phyloP scores from a whole-genome alignment of 1,140 invertebrate genomes.

The Papilio aristodemus region DNA sequence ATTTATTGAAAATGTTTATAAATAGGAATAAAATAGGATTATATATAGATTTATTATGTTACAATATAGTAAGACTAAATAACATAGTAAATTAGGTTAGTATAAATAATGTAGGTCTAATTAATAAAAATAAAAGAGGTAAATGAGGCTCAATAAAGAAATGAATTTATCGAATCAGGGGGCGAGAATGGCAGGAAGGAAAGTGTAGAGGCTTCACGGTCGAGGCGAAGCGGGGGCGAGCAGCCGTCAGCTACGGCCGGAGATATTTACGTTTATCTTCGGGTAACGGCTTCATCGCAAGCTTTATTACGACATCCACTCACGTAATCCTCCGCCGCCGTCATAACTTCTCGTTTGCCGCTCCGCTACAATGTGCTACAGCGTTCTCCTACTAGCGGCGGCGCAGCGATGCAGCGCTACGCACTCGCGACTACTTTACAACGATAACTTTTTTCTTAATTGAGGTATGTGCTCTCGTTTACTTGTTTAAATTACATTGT shows the following conservation, averaged over 20 bases:
- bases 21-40: no score
- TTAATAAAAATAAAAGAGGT: constrained; percentile 21
- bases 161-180: constrained; percentile 26
- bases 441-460: constrained; percentile 37
- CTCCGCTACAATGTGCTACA: constrained; percentile 72
- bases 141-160: constrained; percentile 20
- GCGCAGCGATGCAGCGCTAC: constrained; percentile 36
- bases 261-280: constrained; percentile 80
- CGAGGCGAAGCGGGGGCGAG: constrained; percentile 44
- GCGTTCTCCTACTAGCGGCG: constrained; percentile 61
- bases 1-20: no score
- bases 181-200: constrained; percentile 25
- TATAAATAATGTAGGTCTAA: neutral
- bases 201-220: constrained; percentile 41
- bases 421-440: constrained; percentile 31
- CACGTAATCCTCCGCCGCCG: constrained; percentile 77
- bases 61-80: no score
- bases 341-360: constrained; percentile 79
- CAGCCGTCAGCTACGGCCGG: constrained; percentile 63
- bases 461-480: neutral
- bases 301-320: constrained; percentile 81
- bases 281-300: constrained; percentile 79
- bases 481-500: neutral
- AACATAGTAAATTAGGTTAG: no score
- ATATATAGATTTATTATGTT: no score